Evolutionary conservation across 2,888 invertebrate genomes (phyloP), one percentile per base, ranked within the genome.

Genomic region (Perdita meconis): DNA sequence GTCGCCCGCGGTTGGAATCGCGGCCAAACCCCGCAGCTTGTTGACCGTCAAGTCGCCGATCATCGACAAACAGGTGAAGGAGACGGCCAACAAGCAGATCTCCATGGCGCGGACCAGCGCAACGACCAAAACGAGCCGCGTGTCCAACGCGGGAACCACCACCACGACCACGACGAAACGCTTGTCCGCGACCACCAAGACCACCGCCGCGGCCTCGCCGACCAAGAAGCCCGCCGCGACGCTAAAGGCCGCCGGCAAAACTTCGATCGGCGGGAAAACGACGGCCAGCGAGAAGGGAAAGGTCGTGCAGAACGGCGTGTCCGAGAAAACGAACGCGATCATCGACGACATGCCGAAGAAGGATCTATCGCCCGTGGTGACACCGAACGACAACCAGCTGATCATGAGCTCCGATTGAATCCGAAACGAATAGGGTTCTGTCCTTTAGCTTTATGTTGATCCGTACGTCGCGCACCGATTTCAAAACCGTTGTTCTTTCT

Each of bases 11-110:
- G 64, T 85, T 13, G 50, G 67, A 6, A 86, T 85, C 1, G 65
- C 86, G 5, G 63, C 79, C 22, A 83, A 92, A 87, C 79, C 89
- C 88, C 71, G 91, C 47, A 47, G 19, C 13, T 26, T 13, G 87
- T 87, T 91, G 6, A 16, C 61, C 0, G 34, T 69, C 3, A 90
- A 90, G 66, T 87, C 89, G 0, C 90, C 90, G 2, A 85, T 89
- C 65, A 90, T 92, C 85, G 87, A 94, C 91, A 96, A 96, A 86
- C 95, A 95, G 87, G 94, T 93, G 81, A 96, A 96, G 91, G 96
- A 96, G 82, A 94, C 95, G 85, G 95, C 95, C 61, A 96, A 95
- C 90, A 96, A 95, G 88, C 94, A 95, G 88, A 94, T 95, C 87
- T 94, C 94, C 13, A 94, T 94, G 72, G 91, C 92, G 88, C 89